These are phyloP conservation scores for Rhynchonycteris naso DNA, from an alignment of 2,797 vertebrate genomes.

Conservation along the genomic window DNA sequence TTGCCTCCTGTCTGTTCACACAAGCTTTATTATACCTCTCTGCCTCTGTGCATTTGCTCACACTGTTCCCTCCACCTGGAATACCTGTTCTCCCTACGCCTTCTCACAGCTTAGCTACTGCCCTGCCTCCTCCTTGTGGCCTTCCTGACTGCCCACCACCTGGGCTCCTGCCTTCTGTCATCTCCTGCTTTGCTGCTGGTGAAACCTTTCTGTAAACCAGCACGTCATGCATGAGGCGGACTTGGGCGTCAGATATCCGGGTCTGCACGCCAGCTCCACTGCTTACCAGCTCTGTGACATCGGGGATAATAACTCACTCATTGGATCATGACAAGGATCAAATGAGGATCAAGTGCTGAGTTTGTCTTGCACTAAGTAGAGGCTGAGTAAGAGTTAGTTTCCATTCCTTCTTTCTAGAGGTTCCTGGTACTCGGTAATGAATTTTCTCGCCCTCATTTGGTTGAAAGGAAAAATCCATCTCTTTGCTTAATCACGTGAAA, in stretches of 20 bases:
- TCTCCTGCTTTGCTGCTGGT: background rate
- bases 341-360: background rate
- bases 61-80: background rate
- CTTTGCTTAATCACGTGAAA: conserved; percentile 30
- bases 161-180: background rate
- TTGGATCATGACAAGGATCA: background rate
- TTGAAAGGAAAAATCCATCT: conserved; percentile 22
- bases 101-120: rapidly evolving
- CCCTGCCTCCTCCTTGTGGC: background rate
- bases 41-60: background rate
- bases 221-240: rapidly evolving
- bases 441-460: conserved; percentile 39
- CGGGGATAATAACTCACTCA: background rate
- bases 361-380: background rate
- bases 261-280: rapidly evolving
- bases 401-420: background rate
- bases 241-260: background rate
- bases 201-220: background rate
- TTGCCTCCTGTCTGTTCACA: background rate
- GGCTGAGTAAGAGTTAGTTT: background rate
- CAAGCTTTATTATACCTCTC: background rate
- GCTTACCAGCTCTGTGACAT: background rate
- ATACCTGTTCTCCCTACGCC: background rate
- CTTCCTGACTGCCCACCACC: background rate
- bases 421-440: conserved; percentile 14